Percentiles rank a stretch among this genome's conserved stretches.
phyloP scores from a whole-genome alignment of 1,140 invertebrate species.

The Aphelenchoides besseyi region DNA sequence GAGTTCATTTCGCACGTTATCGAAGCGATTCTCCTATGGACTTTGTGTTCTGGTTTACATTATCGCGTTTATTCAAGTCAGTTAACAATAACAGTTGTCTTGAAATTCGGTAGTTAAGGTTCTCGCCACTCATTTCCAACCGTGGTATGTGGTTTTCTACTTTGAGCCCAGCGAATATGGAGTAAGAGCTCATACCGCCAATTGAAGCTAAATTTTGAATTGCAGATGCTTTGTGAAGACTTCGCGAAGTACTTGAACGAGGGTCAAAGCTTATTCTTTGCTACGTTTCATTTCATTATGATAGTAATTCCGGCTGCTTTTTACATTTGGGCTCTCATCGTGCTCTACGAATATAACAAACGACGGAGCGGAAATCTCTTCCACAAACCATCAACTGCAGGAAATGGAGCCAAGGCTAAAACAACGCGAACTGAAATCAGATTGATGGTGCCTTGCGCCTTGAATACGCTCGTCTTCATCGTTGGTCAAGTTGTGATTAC shows the following conservation, averaged over 20 bases:
- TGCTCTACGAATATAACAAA: slow-evolving; percentile 31
- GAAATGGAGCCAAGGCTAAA: not conserved
- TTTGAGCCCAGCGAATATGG: slow-evolving; percentile 54
- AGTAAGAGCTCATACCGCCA: too few species aligned
- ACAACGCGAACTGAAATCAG: slow-evolving; percentile 20
- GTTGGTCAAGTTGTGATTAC: slow-evolving; percentile 53
- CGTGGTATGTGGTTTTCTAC: slow-evolving; percentile 59
- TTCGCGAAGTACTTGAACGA: slow-evolving; percentile 51
- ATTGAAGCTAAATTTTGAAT: too few species aligned
- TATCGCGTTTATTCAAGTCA: slow-evolving; percentile 49
- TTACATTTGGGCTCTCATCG: slow-evolving; percentile 39
- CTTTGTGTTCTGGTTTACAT: slow-evolving; percentile 39
- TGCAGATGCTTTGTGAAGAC: slow-evolving; percentile 53
- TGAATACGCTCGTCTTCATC: slow-evolving; percentile 54
- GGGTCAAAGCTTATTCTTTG: slow-evolving; percentile 54
- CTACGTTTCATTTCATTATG: slow-evolving; percentile 53
- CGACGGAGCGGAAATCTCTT: not conserved
- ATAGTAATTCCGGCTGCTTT: slow-evolving; percentile 53
- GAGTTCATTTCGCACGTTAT: slow-evolving; percentile 29
- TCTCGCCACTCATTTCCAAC: slow-evolving; percentile 53
- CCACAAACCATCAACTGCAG: slow-evolving; percentile 13
- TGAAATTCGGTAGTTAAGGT: slow-evolving; percentile 40
- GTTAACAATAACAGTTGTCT: slow-evolving; percentile 6
- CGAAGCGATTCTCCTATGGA: slow-evolving; percentile 19
- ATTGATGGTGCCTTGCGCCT: slow-evolving; percentile 52